These are phyloP conservation scores for Gasterosteus nipponicus DNA, from an alignment of 2,113 vertebrate genomes.

Conservation along the genomic window DNA sequence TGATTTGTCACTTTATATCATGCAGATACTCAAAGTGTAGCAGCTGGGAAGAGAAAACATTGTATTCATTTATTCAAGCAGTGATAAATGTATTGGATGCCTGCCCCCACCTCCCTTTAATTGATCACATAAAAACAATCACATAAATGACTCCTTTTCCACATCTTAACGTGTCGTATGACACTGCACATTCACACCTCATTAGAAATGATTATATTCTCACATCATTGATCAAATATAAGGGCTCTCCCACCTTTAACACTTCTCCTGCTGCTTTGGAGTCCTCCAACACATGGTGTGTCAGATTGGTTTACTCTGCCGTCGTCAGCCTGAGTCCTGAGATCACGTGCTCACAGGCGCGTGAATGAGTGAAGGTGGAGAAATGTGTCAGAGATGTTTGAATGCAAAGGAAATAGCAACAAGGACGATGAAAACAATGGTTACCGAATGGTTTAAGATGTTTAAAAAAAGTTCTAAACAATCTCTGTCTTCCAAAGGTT, in stretches of 20 bases:
- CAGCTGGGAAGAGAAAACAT: constrained; percentile 23
- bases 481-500: constrained; percentile 88
- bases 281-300: constrained; percentile 51
- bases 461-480: constrained; percentile 80
- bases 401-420: constrained; percentile 72
- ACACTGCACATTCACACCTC: constrained; percentile 4
- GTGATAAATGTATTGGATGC: not conserved
- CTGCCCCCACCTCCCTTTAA: not conserved
- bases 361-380: constrained; percentile 14
- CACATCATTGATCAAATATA: constrained; percentile 64
- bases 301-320: not conserved
- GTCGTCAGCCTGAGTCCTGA: constrained; percentile 16
- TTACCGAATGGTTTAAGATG: constrained; percentile 77
- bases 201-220: constrained; percentile 50
- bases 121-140: not conserved
- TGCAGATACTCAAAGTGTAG: constrained; percentile 56
- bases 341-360: constrained; percentile 19
- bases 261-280: constrained; percentile 55
- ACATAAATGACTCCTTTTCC: not conserved
- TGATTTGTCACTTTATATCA: constrained; percentile 22
- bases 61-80: not conserved
- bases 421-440: constrained; percentile 82
- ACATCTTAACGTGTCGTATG: not conserved
- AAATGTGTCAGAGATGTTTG: constrained; percentile 30
- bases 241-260: constrained; percentile 78